A percentile compares a stretch with the other conserved stretches of the same genome.
phyloP scores from a whole-genome alignment of 2,113 vertebrate genomes.

The Sturnus vulgaris region DNA sequence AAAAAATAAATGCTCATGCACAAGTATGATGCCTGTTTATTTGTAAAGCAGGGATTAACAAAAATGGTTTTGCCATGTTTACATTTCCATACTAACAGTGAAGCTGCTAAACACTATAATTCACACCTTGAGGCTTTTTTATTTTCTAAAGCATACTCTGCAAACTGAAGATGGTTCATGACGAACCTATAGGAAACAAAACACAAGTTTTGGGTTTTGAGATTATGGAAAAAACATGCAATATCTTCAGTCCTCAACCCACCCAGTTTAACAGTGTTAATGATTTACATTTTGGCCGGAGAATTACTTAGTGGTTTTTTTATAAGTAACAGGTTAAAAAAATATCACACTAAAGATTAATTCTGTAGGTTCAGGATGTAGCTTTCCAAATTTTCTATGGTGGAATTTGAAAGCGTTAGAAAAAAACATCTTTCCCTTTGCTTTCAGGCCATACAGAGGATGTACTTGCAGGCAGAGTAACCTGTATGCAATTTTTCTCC shows the following conservation, averaged over 20 bases:
- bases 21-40: not conserved
- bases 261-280: not conserved
- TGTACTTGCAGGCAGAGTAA: not conserved
- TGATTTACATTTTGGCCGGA: constrained; percentile 16
- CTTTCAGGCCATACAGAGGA: not conserved
- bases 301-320: not conserved
- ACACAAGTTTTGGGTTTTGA: not conserved
- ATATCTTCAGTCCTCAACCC: not conserved
- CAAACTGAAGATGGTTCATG: not conserved
- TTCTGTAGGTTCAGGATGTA: not conserved
- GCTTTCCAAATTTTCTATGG: not conserved
- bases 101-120: not conserved
- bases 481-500: not conserved
- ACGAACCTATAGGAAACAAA: not conserved
- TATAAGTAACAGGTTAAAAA: constrained; percentile 19
- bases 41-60: not conserved
- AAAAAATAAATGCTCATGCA: not conserved
- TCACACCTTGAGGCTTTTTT: not conserved
- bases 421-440: not conserved
- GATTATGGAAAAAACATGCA: not conserved
- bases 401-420: not conserved
- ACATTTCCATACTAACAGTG: not conserved
- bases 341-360: not conserved
- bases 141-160: not conserved
- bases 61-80: not conserved